These are phyloP conservation scores for Amblyjoppa proteus DNA, from an alignment of 2,888 invertebrate genomes.

Conservation along the genomic window DNA sequence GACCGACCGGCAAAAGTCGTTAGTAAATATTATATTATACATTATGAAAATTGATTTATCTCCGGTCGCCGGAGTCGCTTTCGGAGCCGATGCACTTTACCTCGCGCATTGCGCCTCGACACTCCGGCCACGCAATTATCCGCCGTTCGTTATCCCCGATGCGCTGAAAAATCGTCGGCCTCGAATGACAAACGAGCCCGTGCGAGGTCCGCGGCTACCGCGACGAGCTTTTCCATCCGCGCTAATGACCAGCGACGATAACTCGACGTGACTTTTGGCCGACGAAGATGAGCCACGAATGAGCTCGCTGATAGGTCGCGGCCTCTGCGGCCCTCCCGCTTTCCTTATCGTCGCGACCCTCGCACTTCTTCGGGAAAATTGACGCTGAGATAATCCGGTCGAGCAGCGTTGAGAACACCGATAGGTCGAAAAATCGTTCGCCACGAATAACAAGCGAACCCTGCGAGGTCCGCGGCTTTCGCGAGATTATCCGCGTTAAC, in stretches of 20 bases:
- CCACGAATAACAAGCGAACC: not conserved
- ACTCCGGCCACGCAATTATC: constrained; percentile 3
- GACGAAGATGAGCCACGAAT: not conserved
- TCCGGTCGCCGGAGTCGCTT: not conserved
- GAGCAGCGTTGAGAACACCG: not conserved
- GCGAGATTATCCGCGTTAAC: not conserved
- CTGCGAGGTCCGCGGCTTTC: not conserved
- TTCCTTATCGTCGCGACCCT: not conserved
- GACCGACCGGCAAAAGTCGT: not conserved
- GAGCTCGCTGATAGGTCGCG: no score
- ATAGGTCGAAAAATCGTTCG: not conserved
- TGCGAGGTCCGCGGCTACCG: not conserved
- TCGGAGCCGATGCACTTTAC: not conserved
- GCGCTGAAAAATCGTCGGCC: not conserved
- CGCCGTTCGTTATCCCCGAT: constrained; percentile 1
- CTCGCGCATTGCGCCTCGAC: not conserved
- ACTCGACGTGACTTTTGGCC: not conserved
- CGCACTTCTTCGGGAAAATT: not conserved
- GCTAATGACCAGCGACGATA: not conserved
- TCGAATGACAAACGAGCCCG: not conserved
- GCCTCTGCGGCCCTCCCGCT: no score
- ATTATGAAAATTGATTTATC: constrained; percentile 44
- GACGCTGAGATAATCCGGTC: not conserved
- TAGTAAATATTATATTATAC: constrained; percentile 28
- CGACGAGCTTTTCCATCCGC: not conserved